Evolutionary conservation across 1,140 invertebrate species (phyloP).

Genomic region (Gryllus bimaculatus): DNA sequence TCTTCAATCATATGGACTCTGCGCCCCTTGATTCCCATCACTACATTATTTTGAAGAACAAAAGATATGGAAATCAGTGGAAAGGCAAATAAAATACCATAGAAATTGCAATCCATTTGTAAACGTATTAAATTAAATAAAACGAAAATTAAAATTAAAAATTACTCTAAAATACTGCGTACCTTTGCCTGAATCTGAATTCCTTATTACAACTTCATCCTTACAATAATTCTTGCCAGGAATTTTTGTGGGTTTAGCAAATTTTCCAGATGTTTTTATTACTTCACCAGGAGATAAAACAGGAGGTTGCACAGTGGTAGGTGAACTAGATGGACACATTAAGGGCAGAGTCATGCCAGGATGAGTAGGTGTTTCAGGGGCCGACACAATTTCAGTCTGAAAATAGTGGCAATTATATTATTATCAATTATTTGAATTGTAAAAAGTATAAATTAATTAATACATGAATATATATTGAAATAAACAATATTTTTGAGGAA

Average conservation of each 20-base stretch:
- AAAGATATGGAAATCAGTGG: not conserved
- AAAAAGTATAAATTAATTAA: no score
- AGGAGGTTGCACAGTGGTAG: conserved; percentile 29
- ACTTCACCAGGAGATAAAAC: conserved; percentile 69
- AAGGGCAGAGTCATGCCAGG: conserved; percentile 10
- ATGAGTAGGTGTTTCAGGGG: conserved; percentile 1
- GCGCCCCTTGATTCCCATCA: conserved; percentile 96
- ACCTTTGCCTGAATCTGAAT: conserved; percentile 92
- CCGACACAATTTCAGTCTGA: not conserved
- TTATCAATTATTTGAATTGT: no score
- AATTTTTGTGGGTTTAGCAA: conserved; percentile 76
- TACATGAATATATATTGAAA: no score
- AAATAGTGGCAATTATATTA: not conserved
- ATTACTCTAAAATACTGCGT: conserved; percentile 26
- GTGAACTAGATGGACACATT: conserved; percentile 13
- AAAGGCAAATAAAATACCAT: not conserved
- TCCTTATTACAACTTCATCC: conserved; percentile 87
- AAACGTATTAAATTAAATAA: conserved; percentile 28
- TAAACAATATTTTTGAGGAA: no score
- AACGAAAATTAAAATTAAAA: not conserved
- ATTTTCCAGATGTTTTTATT: conserved; percentile 79
- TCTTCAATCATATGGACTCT: conserved; percentile 96
- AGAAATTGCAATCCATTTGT: conserved; percentile 10
- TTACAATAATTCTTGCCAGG: conserved; percentile 86
- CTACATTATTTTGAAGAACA: conserved; percentile 40